Evolutionary conservation across 2,888 invertebrate species (phyloP).

Genomic region (Bellardia pandia): DNA sequence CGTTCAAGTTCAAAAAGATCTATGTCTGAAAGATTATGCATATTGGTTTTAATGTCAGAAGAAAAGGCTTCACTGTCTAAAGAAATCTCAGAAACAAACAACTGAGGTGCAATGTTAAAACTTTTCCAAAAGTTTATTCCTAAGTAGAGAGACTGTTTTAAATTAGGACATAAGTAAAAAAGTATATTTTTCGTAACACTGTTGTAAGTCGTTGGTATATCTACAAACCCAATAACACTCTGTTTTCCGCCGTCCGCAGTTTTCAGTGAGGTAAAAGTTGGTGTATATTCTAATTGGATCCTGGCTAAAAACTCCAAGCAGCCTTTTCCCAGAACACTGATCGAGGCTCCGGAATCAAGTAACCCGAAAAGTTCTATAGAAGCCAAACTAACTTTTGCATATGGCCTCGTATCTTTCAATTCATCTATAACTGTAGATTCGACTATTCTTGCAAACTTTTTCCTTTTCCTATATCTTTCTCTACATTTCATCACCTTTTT

Average conservation of each 20-base stretch:
- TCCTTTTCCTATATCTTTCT: neutral
- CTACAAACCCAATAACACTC: neutral
- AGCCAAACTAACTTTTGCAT: neutral
- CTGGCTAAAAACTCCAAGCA: neutral
- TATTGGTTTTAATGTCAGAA: neutral
- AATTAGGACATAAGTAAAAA: neutral
- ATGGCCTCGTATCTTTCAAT: neutral
- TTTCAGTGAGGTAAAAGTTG: neutral
- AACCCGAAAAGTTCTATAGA: neutral
- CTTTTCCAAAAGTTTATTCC: neutral
- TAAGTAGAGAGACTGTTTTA: neutral
- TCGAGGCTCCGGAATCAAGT: neutral
- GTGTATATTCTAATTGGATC: neutral
- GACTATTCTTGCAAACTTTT: neutral
- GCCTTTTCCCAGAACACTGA: neutral
- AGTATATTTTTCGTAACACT: neutral
- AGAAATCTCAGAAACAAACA: slow-evolving; percentile 25
- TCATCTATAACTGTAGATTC: neutral
- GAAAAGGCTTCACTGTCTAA: neutral
- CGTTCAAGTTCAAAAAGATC: neutral
- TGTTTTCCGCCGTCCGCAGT: slow-evolving; percentile 8
- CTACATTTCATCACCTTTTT: neutral
- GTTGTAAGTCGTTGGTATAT: neutral
- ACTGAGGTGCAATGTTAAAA: slow-evolving; percentile 23
- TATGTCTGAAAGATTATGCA: neutral